Evolutionary conservation across 2,888 invertebrate species (phyloP), one percentile per base, ranked within the genome.

Genomic region (Caenorhabditis doughertyi): DNA sequence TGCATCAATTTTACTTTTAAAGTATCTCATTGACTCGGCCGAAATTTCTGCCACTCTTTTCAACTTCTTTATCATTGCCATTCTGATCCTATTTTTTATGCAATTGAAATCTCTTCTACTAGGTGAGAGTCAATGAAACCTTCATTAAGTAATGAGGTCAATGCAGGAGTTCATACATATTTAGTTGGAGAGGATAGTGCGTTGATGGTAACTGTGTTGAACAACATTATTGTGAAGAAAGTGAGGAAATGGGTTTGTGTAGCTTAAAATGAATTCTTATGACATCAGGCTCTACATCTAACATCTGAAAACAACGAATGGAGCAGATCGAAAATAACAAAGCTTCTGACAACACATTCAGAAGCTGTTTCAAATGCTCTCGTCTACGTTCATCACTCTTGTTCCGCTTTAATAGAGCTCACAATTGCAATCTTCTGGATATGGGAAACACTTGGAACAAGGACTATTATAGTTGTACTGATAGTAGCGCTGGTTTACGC

Each of bases 261-360:
- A 8, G 9, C 13, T 42, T 42, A 11, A 7, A 42, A 42, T 47
- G 18, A 47, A 8, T 2, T 47, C 16, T 35, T 3, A 35, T 42
- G 25, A 13, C 3, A 39, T 35, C 67, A 79, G 70, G 76, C 81
- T n/a, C 42, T 82, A 0, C 55, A 65, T 49, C 42, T 73, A 7
- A 68, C 82, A 11, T 79, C 80, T 21, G 79, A 67, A 27, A 73
- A 76, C 23, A 72, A 56, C n/a, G 65, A 77, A 44, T 85, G 80
- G 79, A 79, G 53, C 7, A 53, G 70, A 51, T 25, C 76, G 5
- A 81, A 68, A n/a, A 77, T 85, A 9, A 42, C 55, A 23, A 85
- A 84, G 44, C 73, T 85, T 47, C 68, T 85, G n/a, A 76, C 85
- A 49, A 82, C 83, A 7, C 83, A 85, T 62, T 73, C 81, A 25